Conservation (phyloP, 2,888 invertebrate genomes). For the Coelinius sp. region DNA sequence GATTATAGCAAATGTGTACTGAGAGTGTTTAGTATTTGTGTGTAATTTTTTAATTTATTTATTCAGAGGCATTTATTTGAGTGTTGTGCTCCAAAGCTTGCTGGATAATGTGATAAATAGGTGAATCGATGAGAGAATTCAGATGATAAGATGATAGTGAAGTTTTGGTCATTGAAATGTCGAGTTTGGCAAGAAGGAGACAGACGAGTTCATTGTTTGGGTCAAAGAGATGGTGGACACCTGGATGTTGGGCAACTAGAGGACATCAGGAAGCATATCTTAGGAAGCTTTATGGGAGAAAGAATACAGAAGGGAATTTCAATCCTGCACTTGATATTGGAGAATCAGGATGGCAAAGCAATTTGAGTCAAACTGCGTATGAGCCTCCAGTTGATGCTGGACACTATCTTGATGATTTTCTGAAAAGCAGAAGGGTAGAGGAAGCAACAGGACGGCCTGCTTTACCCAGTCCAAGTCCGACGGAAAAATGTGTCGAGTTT, state of each 20-base stretch:
- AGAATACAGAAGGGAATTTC: conserved; percentile 49
- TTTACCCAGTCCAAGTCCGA: conserved; percentile 63
- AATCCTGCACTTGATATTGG: conserved; percentile 39
- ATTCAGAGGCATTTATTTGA: not conserved
- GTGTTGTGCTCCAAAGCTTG: not conserved
- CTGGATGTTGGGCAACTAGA: conserved; percentile 68
- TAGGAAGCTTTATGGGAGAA: conserved; percentile 65
- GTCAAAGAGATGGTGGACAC: conserved; percentile 68
- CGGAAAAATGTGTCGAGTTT: conserved; percentile 68
- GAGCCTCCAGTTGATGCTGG: conserved; percentile 56
- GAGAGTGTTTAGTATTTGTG: not conserved
- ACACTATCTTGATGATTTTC: conserved; percentile 64
- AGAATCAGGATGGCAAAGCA: conserved; percentile 41
- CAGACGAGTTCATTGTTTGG: conserved; percentile 62
- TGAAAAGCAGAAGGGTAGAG: conserved; percentile 53
- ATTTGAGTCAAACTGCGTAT: conserved; percentile 50
- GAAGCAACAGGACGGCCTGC: conserved; percentile 53
- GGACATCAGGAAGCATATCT: conserved; percentile 68
- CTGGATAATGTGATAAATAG: not conserved
- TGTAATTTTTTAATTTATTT: not conserved
- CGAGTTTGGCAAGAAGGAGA: conserved; percentile 64
- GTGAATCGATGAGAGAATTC: conserved; percentile 42
- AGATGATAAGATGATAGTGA: not conserved
- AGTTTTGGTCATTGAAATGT: conserved; percentile 49
- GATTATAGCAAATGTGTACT: conserved; percentile 50